Conservation (phyloP, 2,888 invertebrate genomes). For the Venustoraphidia nigricollis region DNA sequence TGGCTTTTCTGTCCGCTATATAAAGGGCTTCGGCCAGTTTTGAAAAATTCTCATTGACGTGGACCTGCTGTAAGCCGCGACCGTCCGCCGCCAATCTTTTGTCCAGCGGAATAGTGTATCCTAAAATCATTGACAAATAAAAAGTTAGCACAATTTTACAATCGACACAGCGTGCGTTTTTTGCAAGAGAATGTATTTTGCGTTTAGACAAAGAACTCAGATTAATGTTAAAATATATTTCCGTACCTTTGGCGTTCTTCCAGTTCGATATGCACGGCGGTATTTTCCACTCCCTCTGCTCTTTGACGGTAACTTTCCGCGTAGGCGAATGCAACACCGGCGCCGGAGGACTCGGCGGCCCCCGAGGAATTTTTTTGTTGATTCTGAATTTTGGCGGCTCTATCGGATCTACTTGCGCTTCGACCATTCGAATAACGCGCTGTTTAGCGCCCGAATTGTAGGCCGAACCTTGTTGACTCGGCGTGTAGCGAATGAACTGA, state of each 20-base stretch:
- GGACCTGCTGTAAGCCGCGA: conserved; percentile 88
- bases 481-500: conserved; percentile 95
- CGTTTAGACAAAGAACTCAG: too few relatives aligned
- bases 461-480: conserved; percentile 86
- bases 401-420: conserved; percentile 92
- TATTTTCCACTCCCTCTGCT: conserved; percentile 98
- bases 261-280: conserved; percentile 99
- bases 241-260: conserved; percentile 88
- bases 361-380: conserved; percentile 96
- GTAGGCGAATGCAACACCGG: conserved; percentile 98
- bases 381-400: conserved; percentile 97
- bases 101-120: conserved; percentile 94
- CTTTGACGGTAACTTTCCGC: conserved; percentile 92
- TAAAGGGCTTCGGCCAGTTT: conserved; percentile 95
- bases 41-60: conserved; percentile 98
- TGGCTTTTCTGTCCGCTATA: conserved; percentile 89
- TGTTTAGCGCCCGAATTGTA: conserved; percentile 97
- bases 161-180: too few relatives aligned
- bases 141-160: not conserved
- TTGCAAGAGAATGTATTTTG: too few relatives aligned
- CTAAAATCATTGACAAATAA: conserved; percentile 26
- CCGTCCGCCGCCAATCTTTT: conserved; percentile 98
- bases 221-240: not conserved
- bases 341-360: conserved; percentile 97
- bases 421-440: conserved; percentile 89